A percentile compares a stretch with the other conserved stretches of the same genome.
phyloP scores from a whole-genome alignment of 2,113 vertebrate species.

The Sphyrna mokarran region DNA sequence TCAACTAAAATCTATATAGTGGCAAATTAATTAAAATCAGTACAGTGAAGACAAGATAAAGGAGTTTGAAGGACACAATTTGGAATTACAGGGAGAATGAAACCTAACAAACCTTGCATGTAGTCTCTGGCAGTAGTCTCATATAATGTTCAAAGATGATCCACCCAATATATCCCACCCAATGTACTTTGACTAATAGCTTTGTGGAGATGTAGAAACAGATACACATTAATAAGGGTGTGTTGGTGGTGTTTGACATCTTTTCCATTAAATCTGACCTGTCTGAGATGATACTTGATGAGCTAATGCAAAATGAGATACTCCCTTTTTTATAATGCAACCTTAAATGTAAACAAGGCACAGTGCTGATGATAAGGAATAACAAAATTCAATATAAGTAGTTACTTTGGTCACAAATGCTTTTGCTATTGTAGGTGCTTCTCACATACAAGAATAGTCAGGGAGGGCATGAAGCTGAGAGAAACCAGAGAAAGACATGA shows the following conservation, averaged over 20 bases:
- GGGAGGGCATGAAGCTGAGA: background rate
- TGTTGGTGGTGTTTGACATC: background rate
- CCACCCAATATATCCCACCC: background rate
- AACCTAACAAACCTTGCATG: background rate
- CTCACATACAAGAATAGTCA: background rate
- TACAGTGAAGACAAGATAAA: background rate
- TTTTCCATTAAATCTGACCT: background rate
- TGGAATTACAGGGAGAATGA: background rate
- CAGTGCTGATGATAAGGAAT: background rate
- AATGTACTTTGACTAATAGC: background rate
- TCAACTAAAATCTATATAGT: no score
- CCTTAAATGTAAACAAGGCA: background rate
- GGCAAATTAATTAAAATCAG: no score
- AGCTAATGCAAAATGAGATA: background rate
- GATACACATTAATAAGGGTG: background rate
- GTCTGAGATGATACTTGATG: background rate
- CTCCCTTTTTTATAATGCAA: background rate
- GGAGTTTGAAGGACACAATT: background rate
- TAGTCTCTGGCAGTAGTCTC: background rate
- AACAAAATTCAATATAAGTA: background rate
- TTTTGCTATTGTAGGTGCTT: background rate
- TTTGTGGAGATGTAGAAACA: background rate
- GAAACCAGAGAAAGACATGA: background rate
- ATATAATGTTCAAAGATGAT: background rate
- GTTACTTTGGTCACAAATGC: background rate